Percentiles rank a stretch among this genome's conserved stretches.
Evolutionary conservation across 2,888 invertebrate species (phyloP).

Genomic region (Cryptocephalus primarius): DNA sequence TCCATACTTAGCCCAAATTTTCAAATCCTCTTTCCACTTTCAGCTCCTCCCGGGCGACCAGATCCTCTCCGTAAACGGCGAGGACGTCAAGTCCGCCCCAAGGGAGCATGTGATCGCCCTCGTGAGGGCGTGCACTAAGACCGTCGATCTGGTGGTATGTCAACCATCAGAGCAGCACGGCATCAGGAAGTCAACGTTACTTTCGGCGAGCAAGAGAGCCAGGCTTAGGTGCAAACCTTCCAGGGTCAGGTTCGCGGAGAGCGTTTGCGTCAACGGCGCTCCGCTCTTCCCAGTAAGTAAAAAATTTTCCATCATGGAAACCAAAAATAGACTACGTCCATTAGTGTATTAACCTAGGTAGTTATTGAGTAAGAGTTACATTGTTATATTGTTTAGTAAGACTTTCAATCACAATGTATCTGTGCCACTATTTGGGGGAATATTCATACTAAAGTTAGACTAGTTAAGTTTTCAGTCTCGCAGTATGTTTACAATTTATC

Average conservation of each 20-base stretch:
- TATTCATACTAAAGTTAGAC: too few relatives aligned
- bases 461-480: too few relatives aligned
- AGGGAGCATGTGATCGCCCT: slow-evolving; percentile 82
- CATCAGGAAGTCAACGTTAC: slow-evolving; percentile 66
- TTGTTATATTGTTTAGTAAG: too few relatives aligned
- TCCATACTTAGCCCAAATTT: too few relatives aligned
- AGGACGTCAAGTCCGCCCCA: slow-evolving; percentile 76
- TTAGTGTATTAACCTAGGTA: too few relatives aligned
- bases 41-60: slow-evolving; percentile 83
- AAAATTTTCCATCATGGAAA: not conserved
- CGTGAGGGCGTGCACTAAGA: slow-evolving; percentile 68
- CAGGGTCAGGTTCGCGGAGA: slow-evolving; percentile 80
- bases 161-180: slow-evolving; percentile 56
- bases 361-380: too few relatives aligned
- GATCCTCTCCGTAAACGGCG: slow-evolving; percentile 81
- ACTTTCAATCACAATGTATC: too few relatives aligned
- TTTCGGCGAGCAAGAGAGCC: slow-evolving; percentile 81
- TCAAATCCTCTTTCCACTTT: too few relatives aligned
- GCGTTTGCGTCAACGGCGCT: slow-evolving; percentile 76
- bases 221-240: slow-evolving; percentile 70
- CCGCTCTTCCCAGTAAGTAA: slow-evolving; percentile 63
- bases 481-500: too few relatives aligned
- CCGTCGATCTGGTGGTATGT: slow-evolving; percentile 68
- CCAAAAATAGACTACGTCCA: too few relatives aligned
- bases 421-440: too few relatives aligned